Evolutionary conservation across 53 echinoderm and acorn worm genomes (phyloP), one percentile per base, ranked within the genome.

Genomic region (Astropecten irregularis): DNA sequence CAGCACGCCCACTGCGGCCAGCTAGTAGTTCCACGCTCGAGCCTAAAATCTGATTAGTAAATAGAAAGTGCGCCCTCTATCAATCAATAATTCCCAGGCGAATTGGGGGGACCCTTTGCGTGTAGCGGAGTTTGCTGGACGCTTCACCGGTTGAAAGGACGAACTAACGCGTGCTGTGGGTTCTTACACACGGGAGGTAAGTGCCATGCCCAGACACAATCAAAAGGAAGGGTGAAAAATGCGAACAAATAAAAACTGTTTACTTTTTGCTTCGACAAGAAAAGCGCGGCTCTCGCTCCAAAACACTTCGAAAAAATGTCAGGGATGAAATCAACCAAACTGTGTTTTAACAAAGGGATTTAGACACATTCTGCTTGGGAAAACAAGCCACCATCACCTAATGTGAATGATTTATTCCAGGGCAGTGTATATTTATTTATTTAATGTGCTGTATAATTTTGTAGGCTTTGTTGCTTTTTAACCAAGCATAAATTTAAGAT

Each of bases 31-130:
- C n/a, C n/a, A n/a, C n/a, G n/a, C n/a, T n/a, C n/a, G n/a, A n/a
- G n/a, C n/a, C n/a, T n/a, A n/a, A 51, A 79, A 79, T 79, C 79
- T 76, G 79, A 79, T 79, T 79, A 79, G 36, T 56, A 79, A 79
- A 27, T 46, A 57, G 32, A 56, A 79, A 79, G 79, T 62, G 25
- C 79, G 79, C 79, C 79, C 79, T 79, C 79, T 60, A 62, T 32
- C 61, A 60, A 47, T 79, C 60, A 40, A 79, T 59, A 60, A 79
- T 48, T 60, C 62, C 48, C 79, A 79, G 29, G 42, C 26, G 1
- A 2, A 13, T 46, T 13, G 14, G 7, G 46, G 56, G n/a, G 21
- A 40, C 1, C 29, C 1, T 3, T 5, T 56, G 2, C 55, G 21
- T 40, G 76, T 16, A 35, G 25, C 23, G 14, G 25, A 15, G 76